Percentiles rank a stretch among this genome's conserved stretches.
Conservation (phyloP, 2,888 invertebrate species). For the Lithophane socia region DNA sequence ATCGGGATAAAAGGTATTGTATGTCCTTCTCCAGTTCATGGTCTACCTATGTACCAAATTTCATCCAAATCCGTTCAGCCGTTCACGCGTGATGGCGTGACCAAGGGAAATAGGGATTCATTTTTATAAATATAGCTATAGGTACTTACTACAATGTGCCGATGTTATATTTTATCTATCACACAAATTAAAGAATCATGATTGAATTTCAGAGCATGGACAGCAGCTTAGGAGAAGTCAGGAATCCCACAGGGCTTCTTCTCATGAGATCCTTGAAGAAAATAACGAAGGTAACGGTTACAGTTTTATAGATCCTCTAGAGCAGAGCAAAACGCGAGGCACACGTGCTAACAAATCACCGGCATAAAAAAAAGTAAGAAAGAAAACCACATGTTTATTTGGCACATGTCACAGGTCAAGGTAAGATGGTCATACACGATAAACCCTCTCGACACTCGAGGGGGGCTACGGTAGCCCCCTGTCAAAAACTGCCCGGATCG, state of each 20-base stretch:
- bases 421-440: too few species aligned
- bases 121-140: neutral
- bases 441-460: neutral
- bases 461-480: too few species aligned
- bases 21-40: too few species aligned
- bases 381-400: neutral
- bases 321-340: neutral
- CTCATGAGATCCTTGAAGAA: slow-evolving; percentile 12
- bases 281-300: slow-evolving; percentile 31
- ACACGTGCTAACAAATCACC: neutral
- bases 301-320: slow-evolving; percentile 7
- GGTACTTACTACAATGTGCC: neutral
- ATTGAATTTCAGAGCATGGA: slow-evolving; percentile 32
- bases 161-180: neutral
- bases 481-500: too few species aligned
- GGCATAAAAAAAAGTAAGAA: neutral
- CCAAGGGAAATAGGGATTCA: too few species aligned
- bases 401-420: neutral
- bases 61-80: too few species aligned
- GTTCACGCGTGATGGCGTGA: too few species aligned
- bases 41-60: too few species aligned
- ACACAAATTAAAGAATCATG: neutral
- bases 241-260: neutral
- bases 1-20: too few species aligned
- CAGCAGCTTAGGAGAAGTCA: slow-evolving; percentile 1